phyloP scores from a whole-genome alignment of 2,113 vertebrate species.

The Grus americana region DNA sequence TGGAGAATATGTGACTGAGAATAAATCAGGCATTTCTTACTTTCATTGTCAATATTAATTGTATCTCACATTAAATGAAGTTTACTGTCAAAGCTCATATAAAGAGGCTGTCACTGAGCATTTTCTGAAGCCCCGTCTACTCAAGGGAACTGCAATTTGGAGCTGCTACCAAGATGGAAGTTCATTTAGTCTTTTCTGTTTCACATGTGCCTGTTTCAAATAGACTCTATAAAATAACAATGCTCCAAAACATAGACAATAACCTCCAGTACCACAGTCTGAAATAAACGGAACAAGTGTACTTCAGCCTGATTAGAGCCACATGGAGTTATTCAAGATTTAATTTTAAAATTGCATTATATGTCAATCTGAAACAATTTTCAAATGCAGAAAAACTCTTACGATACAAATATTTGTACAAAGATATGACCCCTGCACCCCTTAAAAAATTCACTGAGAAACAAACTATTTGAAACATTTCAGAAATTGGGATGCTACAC shows the following conservation, averaged over 20 bases:
- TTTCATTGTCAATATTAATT: background rate
- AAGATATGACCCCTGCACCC: background rate
- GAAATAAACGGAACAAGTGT: background rate
- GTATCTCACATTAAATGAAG: background rate
- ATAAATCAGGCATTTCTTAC: background rate
- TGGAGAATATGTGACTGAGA: background rate
- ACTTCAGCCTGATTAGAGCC: background rate
- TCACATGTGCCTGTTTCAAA: background rate
- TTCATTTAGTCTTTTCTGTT: background rate
- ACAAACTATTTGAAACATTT: background rate
- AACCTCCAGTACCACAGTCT: background rate
- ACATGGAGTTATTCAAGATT: background rate
- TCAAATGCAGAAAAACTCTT: background rate
- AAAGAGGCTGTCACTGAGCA: background rate
- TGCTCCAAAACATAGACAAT: background rate
- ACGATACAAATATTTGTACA: background rate
- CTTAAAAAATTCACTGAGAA: background rate
- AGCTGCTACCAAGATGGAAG: background rate
- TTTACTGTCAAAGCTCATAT: background rate
- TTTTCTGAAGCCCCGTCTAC: background rate
- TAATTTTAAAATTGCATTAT: background rate
- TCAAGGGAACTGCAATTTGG: background rate
- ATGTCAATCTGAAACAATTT: background rate
- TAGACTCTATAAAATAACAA: background rate
- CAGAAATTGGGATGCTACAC: background rate